phyloP scores from a whole-genome alignment of 2,888 invertebrate genomes.

The Orthonevra nobilis region DNA sequence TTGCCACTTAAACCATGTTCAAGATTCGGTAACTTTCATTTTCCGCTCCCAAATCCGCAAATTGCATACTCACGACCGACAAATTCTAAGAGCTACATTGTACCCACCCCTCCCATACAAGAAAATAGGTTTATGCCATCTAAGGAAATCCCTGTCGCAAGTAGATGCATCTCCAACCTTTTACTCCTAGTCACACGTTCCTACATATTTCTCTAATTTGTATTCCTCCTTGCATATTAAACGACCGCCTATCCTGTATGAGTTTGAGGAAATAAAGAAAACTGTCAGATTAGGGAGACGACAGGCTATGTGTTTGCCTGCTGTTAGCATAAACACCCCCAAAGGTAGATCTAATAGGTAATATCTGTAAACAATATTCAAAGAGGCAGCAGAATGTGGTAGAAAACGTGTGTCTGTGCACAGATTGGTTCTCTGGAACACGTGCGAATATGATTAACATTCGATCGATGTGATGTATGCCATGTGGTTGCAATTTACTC shows the following conservation, averaged over 20 bases:
- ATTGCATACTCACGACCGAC: constrained; percentile 6
- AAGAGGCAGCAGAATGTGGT: constrained; percentile 7
- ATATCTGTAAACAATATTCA: constrained; percentile 53
- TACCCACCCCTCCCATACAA: background rate
- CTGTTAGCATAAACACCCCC: constrained; percentile 42
- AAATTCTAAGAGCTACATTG: constrained; percentile 2
- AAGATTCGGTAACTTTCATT: too few species aligned
- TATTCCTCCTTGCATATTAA: constrained; percentile 8
- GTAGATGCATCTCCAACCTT: constrained; percentile 16
- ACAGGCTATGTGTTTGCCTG: constrained; percentile 35
- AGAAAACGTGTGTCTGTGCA: constrained; percentile 15
- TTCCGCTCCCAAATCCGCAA: background rate
- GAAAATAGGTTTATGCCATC: constrained; percentile 23
- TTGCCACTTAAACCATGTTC: too few species aligned
- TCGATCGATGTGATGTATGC: constrained; percentile 48
- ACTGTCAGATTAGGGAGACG: constrained; percentile 9
- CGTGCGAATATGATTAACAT: constrained; percentile 62
- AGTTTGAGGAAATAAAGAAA: background rate
- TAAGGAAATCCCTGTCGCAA: background rate
- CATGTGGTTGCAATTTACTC: constrained; percentile 55
- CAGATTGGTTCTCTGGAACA: constrained; percentile 38
- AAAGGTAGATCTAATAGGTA: constrained; percentile 47
- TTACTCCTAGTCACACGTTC: constrained; percentile 11
- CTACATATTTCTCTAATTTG: background rate
- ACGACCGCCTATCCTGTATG: background rate